Evolutionary conservation across 2,113 vertebrate species (phyloP), one percentile per base, ranked within the genome.

Genomic region (Zootoca vivipara): DNA sequence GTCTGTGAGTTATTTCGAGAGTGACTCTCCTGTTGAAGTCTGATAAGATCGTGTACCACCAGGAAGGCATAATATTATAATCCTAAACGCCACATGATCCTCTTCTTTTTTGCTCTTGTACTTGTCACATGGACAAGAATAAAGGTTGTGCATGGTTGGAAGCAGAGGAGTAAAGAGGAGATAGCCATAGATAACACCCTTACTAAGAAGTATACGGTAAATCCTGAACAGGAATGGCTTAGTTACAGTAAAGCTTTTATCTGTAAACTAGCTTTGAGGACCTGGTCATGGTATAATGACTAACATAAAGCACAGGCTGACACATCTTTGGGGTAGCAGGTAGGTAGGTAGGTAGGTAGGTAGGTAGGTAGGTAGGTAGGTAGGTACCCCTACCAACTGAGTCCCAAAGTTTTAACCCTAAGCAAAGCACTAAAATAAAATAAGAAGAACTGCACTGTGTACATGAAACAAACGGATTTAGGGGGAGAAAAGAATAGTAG

Each of bases 61-160:
- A 87, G 20, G 73, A 92, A 93, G 85, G 86, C 92, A 77, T 90
- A 92, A 82, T 91, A 82, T 95, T 92, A 88, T 87, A 95, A 88
- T 93, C 91, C 65, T 86, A 78, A 91, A 89, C 73, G 86, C 87
- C 93, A 91, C 75, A 90, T 38, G 86, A 92, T 92, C 77, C 86
- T 92, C 87, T 89, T 92, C 91, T 77, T 93, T 95, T 92, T 90
- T 93, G 78, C 86, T 88, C 85, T 91, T 92, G 89, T 90, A 81
- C 91, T 93, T 96, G 89, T 94, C 94, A 92, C 85, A 90, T 46
- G 38, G 73, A 92, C 91, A 83, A 92, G 93, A 93, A 83, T 90
- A 89, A 95, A 92, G 80, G 87, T 94, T 90, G 1, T 89, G 78
- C 85, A 20, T 82, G 74, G 91, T 78, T 92, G 82, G 82, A 91